These are phyloP conservation scores for Elgonia sp. DNA, from an alignment of 2,888 invertebrate species.

Conservation along the genomic window DNA sequence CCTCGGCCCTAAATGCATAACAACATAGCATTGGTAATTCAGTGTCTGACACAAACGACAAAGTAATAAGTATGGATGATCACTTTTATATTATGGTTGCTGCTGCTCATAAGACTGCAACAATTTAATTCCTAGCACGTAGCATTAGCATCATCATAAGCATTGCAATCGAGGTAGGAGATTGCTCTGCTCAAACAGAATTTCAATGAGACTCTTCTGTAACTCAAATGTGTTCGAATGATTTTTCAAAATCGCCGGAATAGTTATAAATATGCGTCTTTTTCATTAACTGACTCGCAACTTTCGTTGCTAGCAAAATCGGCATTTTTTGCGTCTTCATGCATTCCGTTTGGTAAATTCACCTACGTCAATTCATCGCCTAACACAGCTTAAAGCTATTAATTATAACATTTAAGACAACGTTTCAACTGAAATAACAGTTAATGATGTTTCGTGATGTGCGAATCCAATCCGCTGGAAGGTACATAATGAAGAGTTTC, in stretches of 20 bases:
- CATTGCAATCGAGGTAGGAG: constrained; percentile 76
- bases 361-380: background rate
- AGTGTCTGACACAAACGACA: constrained; percentile 75
- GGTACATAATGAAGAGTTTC: too few species aligned
- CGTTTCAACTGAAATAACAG: background rate
- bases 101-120: constrained; percentile 75
- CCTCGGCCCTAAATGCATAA: constrained; percentile 71
- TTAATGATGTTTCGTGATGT: too few species aligned
- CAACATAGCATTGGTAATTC: constrained; percentile 70
- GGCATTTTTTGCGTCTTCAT: constrained; percentile 23
- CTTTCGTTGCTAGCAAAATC: background rate
- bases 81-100: constrained; percentile 75
- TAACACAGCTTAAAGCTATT: background rate
- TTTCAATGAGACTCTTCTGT: constrained; percentile 73
- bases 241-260: constrained; percentile 62
- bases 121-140: constrained; percentile 76
- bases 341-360: constrained; percentile 78
- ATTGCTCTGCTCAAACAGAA: constrained; percentile 75
- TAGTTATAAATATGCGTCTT: constrained; percentile 50
- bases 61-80: constrained; percentile 76
- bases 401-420: background rate
- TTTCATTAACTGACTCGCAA: constrained; percentile 30
- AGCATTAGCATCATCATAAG: constrained; percentile 77
- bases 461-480: too few species aligned
- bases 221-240: constrained; percentile 57